These are phyloP conservation scores for Dendrocincla tyrannina DNA, from an alignment of 2,797 vertebrate genomes.

Conservation along the genomic window DNA sequence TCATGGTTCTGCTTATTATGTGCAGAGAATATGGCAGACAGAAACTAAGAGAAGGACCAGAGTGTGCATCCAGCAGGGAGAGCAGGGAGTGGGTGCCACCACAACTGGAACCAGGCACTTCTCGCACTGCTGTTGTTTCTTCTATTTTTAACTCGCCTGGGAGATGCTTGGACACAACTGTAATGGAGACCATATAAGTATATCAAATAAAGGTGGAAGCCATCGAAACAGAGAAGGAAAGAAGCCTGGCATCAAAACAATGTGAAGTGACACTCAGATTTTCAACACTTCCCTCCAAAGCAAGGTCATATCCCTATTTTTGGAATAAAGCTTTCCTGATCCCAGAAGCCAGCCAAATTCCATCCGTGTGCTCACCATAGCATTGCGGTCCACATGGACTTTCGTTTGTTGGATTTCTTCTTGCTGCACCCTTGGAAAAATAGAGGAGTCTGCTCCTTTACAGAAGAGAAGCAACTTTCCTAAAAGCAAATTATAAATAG, in stretches of 20 bases:
- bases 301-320: constrained; percentile 41
- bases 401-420: constrained; percentile 89
- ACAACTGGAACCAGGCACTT: fast-evolving
- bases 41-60: background rate
- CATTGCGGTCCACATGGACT: constrained; percentile 90
- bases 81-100: background rate
- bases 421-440: constrained; percentile 89
- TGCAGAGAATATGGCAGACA: background rate
- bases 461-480: constrained; percentile 92
- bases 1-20: fast-evolving
- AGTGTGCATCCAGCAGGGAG: background rate
- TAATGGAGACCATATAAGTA: background rate
- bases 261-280: background rate
- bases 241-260: background rate
- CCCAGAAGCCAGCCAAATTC: constrained; percentile 17
- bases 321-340: constrained; percentile 6
- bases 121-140: background rate
- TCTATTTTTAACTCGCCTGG: background rate
- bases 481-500: constrained; percentile 70
- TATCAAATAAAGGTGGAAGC: constrained; percentile 13
- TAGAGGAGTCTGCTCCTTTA: constrained; percentile 95
- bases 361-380: constrained; percentile 78
- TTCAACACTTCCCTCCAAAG: constrained; percentile 39
- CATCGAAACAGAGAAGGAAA: background rate
- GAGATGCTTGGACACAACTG: background rate